Conservation (phyloP, 2,113 vertebrate species). For the Labrus mixtus region DNA sequence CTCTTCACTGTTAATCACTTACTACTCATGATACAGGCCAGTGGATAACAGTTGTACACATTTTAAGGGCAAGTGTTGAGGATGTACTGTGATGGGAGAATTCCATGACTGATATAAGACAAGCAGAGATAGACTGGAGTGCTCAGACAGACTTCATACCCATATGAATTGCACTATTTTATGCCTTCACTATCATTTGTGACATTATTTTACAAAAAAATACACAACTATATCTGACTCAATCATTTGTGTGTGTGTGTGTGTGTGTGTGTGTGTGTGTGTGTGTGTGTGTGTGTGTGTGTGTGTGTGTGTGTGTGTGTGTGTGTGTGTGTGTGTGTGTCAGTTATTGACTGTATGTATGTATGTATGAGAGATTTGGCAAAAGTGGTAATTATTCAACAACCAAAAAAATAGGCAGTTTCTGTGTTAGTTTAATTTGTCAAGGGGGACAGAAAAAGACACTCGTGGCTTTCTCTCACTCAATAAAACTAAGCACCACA, state of each 20-base stretch:
- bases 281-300: no score
- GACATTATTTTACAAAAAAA: no score
- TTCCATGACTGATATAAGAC: not conserved
- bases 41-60: constrained; percentile 28
- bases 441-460: constrained; percentile 5
- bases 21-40: constrained; percentile 40
- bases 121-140: not conserved
- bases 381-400: constrained; percentile 17
- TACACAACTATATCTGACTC: not conserved
- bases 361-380: not conserved
- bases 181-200: constrained; percentile 11
- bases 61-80: not conserved
- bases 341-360: no score
- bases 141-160: not conserved
- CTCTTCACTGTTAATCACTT: constrained; percentile 64
- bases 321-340: no score
- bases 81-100: not conserved
- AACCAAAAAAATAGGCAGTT: constrained; percentile 24
- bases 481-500: constrained; percentile 16
- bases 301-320: no score
- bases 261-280: no score
- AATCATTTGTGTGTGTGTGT: not conserved
- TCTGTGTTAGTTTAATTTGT: not conserved
- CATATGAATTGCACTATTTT: not conserved
- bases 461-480: not conserved